These are phyloP conservation scores for Cathartes aura DNA, from an alignment of 2,113 vertebrate genomes.

Conservation along the genomic window DNA sequence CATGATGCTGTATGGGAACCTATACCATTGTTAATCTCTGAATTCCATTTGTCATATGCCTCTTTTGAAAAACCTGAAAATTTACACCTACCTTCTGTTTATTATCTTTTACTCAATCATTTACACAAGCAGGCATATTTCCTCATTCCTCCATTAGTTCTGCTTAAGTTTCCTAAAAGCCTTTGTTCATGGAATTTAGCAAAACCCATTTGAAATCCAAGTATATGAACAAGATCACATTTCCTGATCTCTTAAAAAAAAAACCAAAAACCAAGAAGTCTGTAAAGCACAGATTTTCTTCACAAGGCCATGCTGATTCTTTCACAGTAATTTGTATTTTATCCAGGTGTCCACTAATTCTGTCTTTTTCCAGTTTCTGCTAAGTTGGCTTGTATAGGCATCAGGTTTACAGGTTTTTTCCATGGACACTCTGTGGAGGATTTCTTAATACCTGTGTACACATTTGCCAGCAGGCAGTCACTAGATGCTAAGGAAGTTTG, in stretches of 20 bases:
- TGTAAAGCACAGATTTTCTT: background rate
- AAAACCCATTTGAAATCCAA: background rate
- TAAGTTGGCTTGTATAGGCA: background rate
- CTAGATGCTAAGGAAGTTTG: background rate
- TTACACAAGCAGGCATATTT: background rate
- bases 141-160: background rate
- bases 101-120: background rate
- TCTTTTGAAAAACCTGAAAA: background rate
- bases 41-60: background rate
- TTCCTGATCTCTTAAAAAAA: background rate
- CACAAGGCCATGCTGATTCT: background rate
- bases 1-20: background rate
- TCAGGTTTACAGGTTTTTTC: background rate
- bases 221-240: background rate
- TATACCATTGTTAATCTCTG: background rate
- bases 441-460: background rate
- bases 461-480: background rate
- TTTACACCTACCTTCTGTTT: background rate
- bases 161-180: background rate
- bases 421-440: background rate
- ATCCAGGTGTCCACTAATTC: background rate
- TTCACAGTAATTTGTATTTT: background rate
- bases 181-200: background rate
- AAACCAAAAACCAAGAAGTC: background rate
- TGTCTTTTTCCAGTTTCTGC: background rate